phyloP scores from a whole-genome alignment of 2,888 invertebrate genomes.

The Cryptocheilus praepositus region DNA sequence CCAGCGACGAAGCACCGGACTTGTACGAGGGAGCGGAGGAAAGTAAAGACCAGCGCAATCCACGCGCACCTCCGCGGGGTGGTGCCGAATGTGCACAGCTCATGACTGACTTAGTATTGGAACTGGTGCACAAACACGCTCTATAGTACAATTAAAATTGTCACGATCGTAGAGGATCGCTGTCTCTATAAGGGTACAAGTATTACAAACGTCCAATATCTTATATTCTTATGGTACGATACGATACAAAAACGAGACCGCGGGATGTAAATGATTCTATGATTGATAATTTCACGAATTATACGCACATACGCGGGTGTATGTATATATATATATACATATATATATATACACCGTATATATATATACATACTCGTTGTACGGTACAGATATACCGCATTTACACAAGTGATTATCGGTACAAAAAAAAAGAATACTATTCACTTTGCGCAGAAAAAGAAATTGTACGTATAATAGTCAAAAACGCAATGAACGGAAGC shows the following conservation, averaged over 20 bases:
- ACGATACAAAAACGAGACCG: constrained; percentile 7
- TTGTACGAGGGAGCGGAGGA: constrained; percentile 76
- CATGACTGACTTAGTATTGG: constrained; percentile 83
- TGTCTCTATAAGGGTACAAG: constrained; percentile 22
- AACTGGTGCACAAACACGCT: constrained; percentile 80
- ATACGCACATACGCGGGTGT: not conserved
- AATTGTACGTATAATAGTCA: not conserved
- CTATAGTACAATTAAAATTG: constrained; percentile 74
- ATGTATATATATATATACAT: not conserved
- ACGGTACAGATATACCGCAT: not conserved
- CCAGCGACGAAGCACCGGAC: constrained; percentile 84
- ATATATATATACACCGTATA: not conserved
- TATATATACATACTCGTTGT: too few relatives aligned
- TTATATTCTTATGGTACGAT: constrained; percentile 9
- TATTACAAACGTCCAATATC: constrained; percentile 16
- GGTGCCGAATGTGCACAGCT: constrained; percentile 79
- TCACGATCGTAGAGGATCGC: constrained; percentile 11
- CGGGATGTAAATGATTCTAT: not conserved
- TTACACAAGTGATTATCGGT: too few relatives aligned
- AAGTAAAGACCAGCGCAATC: constrained; percentile 68
- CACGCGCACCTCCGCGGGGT: constrained; percentile 76
- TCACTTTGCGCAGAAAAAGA: not conserved
- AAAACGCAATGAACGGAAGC: constrained; percentile 3
- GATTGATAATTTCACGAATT: too few relatives aligned
- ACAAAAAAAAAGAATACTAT: constrained; percentile 9